phyloP scores from a whole-genome alignment of 2,113 vertebrate genomes.

The Pimephales promelas region DNA sequence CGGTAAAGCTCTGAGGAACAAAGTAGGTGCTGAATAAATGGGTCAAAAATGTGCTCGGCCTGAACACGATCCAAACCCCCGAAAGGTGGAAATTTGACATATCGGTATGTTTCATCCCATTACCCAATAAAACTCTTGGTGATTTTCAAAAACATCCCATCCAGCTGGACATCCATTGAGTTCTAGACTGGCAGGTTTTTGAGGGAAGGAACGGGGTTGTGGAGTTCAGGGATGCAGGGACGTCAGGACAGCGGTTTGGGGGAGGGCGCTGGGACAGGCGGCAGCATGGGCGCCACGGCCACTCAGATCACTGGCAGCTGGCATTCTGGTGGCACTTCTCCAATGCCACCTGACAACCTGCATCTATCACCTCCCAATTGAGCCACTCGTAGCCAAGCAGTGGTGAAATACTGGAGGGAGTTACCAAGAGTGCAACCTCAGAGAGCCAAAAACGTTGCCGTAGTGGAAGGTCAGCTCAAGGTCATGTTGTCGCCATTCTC shows the following conservation, averaged over 20 bases:
- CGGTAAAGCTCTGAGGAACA: conserved; percentile 1
- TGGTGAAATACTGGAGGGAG: conserved; percentile 55
- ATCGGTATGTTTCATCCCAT: conserved; percentile 84
- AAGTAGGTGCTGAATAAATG: conserved; percentile 60
- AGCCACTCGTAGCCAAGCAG: conserved; percentile 71
- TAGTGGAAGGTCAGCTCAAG: conserved; percentile 39
- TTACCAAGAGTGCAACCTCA: conserved; percentile 30
- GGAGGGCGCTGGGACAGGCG: conserved; percentile 31
- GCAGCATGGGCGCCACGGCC: conserved; percentile 37
- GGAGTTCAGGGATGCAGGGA: conserved; percentile 46
- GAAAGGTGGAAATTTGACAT: conserved; percentile 76
- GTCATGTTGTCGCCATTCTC: conserved; percentile 17
- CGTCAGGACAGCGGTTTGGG: conserved; percentile 11
- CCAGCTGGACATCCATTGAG: conserved; percentile 75
- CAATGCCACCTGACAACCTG: conserved; percentile 81
- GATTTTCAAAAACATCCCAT: conserved; percentile 77
- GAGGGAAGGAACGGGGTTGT: conserved; percentile 22
- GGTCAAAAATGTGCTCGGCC: conserved; percentile 71
- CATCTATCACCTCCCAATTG: conserved; percentile 86
- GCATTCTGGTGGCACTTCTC: conserved; percentile 78
- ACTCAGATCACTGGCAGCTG: conserved; percentile 73
- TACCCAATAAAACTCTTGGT: conserved; percentile 82
- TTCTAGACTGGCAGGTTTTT: conserved; percentile 53
- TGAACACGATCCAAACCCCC: conserved; percentile 59
- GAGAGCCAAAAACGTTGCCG: background rate